Percentiles rank a stretch among this genome's conserved stretches.
Conservation (phyloP, 2,888 invertebrate species). For the Ctena decussata region DNA sequence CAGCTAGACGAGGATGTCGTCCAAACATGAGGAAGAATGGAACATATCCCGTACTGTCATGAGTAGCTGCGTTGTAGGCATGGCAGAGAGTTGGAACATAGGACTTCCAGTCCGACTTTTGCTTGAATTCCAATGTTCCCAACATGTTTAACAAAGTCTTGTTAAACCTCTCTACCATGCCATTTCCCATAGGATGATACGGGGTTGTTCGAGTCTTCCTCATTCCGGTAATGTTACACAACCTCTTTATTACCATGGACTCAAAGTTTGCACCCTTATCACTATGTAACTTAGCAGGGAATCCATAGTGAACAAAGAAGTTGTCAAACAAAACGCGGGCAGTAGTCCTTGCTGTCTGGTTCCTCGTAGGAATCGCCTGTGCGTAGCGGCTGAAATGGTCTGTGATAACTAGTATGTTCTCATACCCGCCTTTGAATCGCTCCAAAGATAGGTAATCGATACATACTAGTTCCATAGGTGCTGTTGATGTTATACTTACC, state of each 20-base stretch:
- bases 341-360: slow-evolving; percentile 32
- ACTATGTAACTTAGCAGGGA: slow-evolving; percentile 40
- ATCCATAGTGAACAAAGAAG: slow-evolving; percentile 35
- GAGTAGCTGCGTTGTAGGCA: slow-evolving; percentile 32
- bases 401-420: slow-evolving; percentile 43
- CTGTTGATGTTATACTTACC: background rate
- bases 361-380: slow-evolving; percentile 31
- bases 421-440: slow-evolving; percentile 25
- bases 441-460: slow-evolving; percentile 27
- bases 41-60: slow-evolving; percentile 38
- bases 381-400: slow-evolving; percentile 15
- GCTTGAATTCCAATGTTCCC: background rate
- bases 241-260: slow-evolving; percentile 10
- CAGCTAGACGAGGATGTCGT: slow-evolving; percentile 33
- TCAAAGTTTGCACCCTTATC: slow-evolving; percentile 48
- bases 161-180: slow-evolving; percentile 47
- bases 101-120: slow-evolving; percentile 38
- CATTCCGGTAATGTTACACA: slow-evolving; percentile 30
- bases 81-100: slow-evolving; percentile 15
- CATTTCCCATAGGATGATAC: slow-evolving; percentile 59
- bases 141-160: slow-evolving; percentile 32
- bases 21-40: slow-evolving; percentile 47
- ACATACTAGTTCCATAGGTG: slow-evolving; percentile 15
- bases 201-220: slow-evolving; percentile 41
- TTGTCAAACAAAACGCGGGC: slow-evolving; percentile 14